Conservation (phyloP, 2,113 vertebrate genomes). For the Petromus typicus region DNA sequence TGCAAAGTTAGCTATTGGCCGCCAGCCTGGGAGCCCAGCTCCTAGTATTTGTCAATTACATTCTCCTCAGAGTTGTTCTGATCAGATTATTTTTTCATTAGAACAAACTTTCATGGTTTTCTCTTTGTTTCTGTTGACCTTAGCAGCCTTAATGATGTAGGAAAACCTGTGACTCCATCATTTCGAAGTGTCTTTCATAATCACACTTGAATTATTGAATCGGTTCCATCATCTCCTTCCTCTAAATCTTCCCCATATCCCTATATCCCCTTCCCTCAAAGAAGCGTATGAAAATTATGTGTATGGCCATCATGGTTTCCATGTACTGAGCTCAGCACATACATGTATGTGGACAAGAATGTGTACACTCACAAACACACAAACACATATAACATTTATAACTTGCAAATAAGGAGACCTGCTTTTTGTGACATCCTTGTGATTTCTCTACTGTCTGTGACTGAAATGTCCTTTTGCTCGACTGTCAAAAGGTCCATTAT, state of each 20-base stretch:
- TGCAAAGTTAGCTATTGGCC: background rate
- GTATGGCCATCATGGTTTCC: background rate
- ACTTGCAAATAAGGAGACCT: background rate
- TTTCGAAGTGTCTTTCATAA: conserved; percentile 19
- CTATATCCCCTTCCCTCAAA: background rate
- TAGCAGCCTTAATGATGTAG: conserved; percentile 34
- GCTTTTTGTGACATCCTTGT: conserved; percentile 2
- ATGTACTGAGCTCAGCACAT: background rate
- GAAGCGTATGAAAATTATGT: conserved; percentile 5
- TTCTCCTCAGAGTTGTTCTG: conserved; percentile 17
- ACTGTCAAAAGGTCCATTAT: conserved; percentile 28
- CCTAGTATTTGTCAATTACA: conserved; percentile 42
- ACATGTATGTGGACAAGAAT: no score
- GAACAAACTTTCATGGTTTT: conserved; percentile 29
- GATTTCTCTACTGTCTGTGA: conserved; percentile 40
- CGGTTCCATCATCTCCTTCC: background rate
- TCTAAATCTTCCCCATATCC: background rate
- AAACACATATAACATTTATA: background rate
- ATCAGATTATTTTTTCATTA: conserved; percentile 52
- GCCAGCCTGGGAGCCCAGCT: background rate
- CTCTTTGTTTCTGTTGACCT: conserved; percentile 44
- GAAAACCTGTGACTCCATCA: background rate
- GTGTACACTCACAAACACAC: background rate
- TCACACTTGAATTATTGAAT: background rate
- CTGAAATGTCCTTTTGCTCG: conserved; percentile 8